Evolutionary conservation across 92 coral and sea anemone genomes (phyloP).

Genomic region (Blastomussa wellsi): DNA sequence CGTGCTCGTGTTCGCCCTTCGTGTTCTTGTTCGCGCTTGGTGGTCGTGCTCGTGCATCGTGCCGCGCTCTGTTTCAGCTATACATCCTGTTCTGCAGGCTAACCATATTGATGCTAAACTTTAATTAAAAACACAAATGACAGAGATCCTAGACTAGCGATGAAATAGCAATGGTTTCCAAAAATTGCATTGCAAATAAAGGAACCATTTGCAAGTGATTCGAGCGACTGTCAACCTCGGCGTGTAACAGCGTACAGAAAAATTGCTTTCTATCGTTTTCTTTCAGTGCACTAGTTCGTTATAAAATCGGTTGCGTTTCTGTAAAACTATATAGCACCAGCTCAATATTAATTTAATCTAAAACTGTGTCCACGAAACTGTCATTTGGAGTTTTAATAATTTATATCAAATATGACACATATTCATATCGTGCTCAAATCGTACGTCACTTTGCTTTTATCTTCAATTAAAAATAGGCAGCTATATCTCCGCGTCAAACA

Average conservation of each 20-base stretch:
- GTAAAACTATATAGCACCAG: neutral
- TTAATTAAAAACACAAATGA: too few species aligned
- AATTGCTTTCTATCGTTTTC: neutral
- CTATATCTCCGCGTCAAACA: neutral
- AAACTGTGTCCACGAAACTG: neutral
- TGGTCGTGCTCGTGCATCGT: too few species aligned
- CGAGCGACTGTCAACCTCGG: neutral
- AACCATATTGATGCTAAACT: too few species aligned
- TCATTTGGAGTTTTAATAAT: neutral
- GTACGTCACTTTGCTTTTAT: neutral
- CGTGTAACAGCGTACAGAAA: neutral
- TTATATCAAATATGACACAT: neutral
- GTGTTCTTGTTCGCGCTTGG: too few species aligned
- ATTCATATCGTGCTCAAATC: neutral
- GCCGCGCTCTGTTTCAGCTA: too few species aligned
- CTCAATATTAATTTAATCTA: neutral
- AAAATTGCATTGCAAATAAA: neutral
- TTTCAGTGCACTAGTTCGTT: neutral
- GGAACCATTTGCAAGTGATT: neutral
- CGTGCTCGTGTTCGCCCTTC: too few species aligned
- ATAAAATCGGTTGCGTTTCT: neutral
- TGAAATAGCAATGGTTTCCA: neutral
- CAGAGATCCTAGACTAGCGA: neutral
- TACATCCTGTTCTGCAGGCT: too few species aligned
- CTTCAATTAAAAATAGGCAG: neutral